These are phyloP conservation scores for Orgyia antiqua DNA, from an alignment of 2,888 invertebrate species.

Conservation along the genomic window DNA sequence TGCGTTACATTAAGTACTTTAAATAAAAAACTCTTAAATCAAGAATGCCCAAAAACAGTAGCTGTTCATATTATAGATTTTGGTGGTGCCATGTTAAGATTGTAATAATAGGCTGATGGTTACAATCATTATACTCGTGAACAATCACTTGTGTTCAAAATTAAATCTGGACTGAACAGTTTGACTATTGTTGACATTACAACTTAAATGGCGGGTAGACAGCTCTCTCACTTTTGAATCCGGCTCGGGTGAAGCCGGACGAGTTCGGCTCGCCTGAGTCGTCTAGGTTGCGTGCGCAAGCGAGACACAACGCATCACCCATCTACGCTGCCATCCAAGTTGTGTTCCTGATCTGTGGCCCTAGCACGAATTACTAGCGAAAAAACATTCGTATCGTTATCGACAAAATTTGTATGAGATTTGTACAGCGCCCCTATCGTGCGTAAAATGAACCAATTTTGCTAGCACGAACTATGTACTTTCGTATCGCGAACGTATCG, in stretches of 20 bases:
- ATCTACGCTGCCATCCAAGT: not conserved
- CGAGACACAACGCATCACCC: not conserved
- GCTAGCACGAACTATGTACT: too few relatives aligned
- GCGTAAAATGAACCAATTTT: too few relatives aligned
- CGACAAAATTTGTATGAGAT: too few relatives aligned
- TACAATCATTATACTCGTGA: not conserved
- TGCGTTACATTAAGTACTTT: conserved; percentile 18
- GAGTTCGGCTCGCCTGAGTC: not conserved
- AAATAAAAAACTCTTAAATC: conserved; percentile 10
- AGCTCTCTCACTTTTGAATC: conserved; percentile 2
- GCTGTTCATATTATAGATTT: conserved; percentile 21
- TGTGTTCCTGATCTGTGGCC: too few relatives aligned
- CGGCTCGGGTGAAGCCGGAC: conserved; percentile 1
- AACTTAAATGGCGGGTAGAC: not conserved
- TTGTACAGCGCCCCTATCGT: too few relatives aligned
- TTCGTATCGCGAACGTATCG: too few relatives aligned
- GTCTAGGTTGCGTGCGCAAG: too few relatives aligned
- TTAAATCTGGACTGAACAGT: not conserved
- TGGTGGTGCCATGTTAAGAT: conserved; percentile 29
- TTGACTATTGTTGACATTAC: not conserved
- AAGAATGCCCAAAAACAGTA: conserved; percentile 1
- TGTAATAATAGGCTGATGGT: too few relatives aligned
- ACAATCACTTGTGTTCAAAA: not conserved
- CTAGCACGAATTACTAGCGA: too few relatives aligned
- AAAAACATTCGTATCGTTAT: too few relatives aligned